phyloP scores from a whole-genome alignment of 2,797 vertebrate species.

The Anolis apletophallus region DNA sequence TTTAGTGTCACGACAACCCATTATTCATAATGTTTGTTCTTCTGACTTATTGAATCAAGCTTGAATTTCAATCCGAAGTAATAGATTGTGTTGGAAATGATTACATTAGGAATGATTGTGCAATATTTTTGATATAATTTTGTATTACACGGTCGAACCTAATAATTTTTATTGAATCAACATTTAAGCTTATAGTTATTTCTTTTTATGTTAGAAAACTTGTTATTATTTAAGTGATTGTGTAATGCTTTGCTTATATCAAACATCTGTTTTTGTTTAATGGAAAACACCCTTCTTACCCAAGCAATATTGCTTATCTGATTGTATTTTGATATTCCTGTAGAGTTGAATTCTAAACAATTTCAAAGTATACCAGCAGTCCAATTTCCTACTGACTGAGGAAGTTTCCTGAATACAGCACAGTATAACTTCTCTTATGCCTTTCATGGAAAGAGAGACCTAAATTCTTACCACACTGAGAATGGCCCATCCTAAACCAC shows the following conservation, averaged over 20 bases:
- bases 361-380: no score
- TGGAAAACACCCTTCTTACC: no score
- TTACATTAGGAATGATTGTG: background rate
- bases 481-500: background rate
- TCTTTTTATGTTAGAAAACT: no score
- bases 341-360: no score
- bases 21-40: background rate
- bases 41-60: background rate
- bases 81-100: background rate
- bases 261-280: no score
- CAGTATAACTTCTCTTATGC: background rate
- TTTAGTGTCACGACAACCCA: background rate
- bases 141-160: no score
- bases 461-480: background rate
- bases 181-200: no score
- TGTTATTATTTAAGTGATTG: no score
- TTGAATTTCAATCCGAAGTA: background rate
- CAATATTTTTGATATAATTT: background rate
- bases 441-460: background rate
- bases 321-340: background rate
- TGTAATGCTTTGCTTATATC: no score
- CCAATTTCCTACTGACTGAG: background rate
- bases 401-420: background rate
- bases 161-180: no score
- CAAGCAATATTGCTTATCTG: no score